Evolutionary conservation across 2,888 invertebrate genomes (phyloP).

Genomic region (Oscheius sp.): DNA sequence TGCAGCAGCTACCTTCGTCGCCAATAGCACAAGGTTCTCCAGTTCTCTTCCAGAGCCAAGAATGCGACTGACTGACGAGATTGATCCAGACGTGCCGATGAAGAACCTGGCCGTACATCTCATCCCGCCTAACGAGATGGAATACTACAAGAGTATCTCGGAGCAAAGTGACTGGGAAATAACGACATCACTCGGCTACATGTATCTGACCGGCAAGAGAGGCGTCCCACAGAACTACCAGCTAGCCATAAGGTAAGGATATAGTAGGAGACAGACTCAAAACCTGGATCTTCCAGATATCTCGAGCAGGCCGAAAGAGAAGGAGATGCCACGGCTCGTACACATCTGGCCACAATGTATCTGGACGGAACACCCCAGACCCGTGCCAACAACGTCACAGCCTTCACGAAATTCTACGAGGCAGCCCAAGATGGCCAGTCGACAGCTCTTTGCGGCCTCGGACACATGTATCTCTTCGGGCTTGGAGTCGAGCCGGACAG

Average conservation of each 20-base stretch:
- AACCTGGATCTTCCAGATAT: conserved; percentile 70
- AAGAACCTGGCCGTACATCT: conserved; percentile 75
- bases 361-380: conserved; percentile 93
- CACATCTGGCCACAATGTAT: conserved; percentile 98
- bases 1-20: conserved; percentile 66
- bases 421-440: conserved; percentile 95
- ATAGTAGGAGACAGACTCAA: background rate
- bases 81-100: conserved; percentile 74
- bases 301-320: conserved; percentile 88
- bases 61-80: conserved; percentile 89
- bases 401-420: conserved; percentile 91
- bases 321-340: conserved; percentile 94
- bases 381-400: conserved; percentile 91
- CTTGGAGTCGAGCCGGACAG: conserved; percentile 59
- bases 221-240: conserved; percentile 88
- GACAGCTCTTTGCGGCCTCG: conserved; percentile 94
- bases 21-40: conserved; percentile 79
- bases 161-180: conserved; percentile 86
- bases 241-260: conserved; percentile 70
- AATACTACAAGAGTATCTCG: conserved; percentile 95
- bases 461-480: conserved; percentile 95
- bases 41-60: conserved; percentile 87
- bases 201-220: conserved; percentile 96
- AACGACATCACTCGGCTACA: conserved; percentile 89
- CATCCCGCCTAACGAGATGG: conserved; percentile 89